A percentile compares a stretch with the other conserved stretches of the same genome.
phyloP scores from a whole-genome alignment of 2,888 invertebrate genomes.

The Drosophila paranaensis region DNA sequence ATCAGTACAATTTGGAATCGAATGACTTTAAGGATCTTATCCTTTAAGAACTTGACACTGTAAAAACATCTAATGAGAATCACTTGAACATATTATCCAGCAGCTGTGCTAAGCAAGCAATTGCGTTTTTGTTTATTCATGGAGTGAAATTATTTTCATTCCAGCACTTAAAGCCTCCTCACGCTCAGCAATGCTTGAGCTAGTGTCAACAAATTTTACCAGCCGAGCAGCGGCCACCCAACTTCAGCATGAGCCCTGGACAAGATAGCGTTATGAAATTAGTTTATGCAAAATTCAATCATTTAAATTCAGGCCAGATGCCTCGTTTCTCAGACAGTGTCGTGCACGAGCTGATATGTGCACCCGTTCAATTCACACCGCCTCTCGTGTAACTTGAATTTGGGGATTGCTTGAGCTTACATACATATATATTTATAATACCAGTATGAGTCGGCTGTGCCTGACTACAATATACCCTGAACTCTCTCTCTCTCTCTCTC shows the following conservation, averaged over 20 bases:
- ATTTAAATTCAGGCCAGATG: constrained; percentile 75
- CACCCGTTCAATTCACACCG: constrained; percentile 8
- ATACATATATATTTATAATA: background rate
- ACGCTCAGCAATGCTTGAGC: constrained; percentile 54
- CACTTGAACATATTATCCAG: background rate
- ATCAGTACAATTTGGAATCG: too few species aligned
- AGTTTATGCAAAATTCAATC: constrained; percentile 76
- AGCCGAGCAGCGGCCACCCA: background rate
- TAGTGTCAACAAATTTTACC: constrained; percentile 63
- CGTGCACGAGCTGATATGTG: constrained; percentile 60
- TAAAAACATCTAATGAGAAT: background rate
- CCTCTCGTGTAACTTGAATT: background rate
- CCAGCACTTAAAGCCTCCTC: background rate
- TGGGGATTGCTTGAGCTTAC: background rate
- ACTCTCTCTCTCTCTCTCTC: too few species aligned
- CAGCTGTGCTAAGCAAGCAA: too few species aligned
- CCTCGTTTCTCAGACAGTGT: constrained; percentile 62
- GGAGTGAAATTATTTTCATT: background rate
- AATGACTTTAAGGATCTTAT: too few species aligned
- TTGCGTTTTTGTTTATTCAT: constrained; percentile 2
- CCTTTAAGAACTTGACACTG: background rate
- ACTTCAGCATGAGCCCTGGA: background rate
- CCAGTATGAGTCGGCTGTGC: too few species aligned
- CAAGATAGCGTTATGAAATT: constrained; percentile 35
- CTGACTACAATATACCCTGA: background rate